Base-by-base conservation (phyloP, 2,113 vertebrate genomes). In the Apodemus speciosus region DNA sequence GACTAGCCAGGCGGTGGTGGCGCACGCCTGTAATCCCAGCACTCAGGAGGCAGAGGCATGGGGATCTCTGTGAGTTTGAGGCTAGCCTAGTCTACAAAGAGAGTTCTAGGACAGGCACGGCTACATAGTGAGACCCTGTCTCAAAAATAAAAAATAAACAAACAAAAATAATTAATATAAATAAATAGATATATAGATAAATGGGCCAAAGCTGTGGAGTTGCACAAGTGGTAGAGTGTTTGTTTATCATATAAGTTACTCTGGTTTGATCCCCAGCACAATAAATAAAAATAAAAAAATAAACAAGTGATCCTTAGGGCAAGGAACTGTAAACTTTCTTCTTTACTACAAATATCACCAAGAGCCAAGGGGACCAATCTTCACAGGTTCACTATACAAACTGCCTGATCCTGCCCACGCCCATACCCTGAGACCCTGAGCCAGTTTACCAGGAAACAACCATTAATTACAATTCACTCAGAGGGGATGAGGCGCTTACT, bases 351-450 rank as follows among this genome's bases (percentile, higher is more conserved):
- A 62, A 51, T n/a, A 51, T 7, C 38, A 66, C 18, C 62, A 49
- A 68, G n/a, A 38, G 25, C 32, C 32, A 35, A 32, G 43, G 32
- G 79, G 21, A 38, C 14, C 9, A 32, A n/a, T 38, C 58, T 27
- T 2, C 38, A 32, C 0, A 5, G 18, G 6, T 6, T 43, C 69
- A 46, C n/a, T 2, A 14, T 0, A 0, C 3, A 1, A 2, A 75
- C 66, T 13, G 1, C 51, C 71, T 38, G 23, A 18, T 51, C 56
- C 13, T 0, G 30, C 35, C 58, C 75, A 35, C 49, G 6, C 18
- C 56, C 75, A 35, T 13, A 43, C 32, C 43, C 64, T 0, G 27
- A 8, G 75, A 13, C 21, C 62, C 64, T 0, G 20, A 11, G 75
- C 32, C 30, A 18, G 30, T 15, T 25, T 1, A 27, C 14, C 5